A percentile compares a stretch with the other conserved stretches of the same genome.
These are phyloP conservation scores for Cepaea nemoralis DNA, from an alignment of 1,140 invertebrate genomes.

Conservation along the genomic window DNA sequence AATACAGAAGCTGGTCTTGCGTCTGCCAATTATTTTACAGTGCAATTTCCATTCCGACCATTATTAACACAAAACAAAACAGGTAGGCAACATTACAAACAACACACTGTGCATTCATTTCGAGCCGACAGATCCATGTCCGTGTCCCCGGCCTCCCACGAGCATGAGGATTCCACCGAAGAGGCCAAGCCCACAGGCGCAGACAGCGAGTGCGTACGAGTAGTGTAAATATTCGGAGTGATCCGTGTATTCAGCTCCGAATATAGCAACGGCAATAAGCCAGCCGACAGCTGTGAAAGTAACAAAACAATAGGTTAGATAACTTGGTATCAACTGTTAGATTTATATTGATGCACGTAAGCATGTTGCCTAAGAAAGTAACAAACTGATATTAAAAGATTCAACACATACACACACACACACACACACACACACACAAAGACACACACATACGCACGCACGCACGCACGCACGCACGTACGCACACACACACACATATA, in stretches of 20 bases:
- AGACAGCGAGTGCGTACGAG: slow-evolving; percentile 43
- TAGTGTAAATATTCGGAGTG: slow-evolving; percentile 17
- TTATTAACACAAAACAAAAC: too few relatives aligned
- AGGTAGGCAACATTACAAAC: too few relatives aligned
- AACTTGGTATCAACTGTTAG: not conserved
- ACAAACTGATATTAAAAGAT: too few relatives aligned
- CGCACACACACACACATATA: too few relatives aligned
- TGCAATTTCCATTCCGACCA: too few relatives aligned
- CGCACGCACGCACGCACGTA: too few relatives aligned
- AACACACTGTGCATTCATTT: not conserved
- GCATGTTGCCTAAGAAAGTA: too few relatives aligned
- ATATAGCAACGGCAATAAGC: slow-evolving; percentile 43
- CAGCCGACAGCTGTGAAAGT: slow-evolving; percentile 38
- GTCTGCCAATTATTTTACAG: too few relatives aligned
- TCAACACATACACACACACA: too few relatives aligned
- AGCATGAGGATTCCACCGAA: slow-evolving; percentile 35
- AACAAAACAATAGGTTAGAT: not conserved
- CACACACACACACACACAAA: too few relatives aligned
- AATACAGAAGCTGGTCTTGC: too few relatives aligned
- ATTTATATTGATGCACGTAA: not conserved
- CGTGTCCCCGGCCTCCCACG: not conserved
- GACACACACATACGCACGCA: too few relatives aligned
- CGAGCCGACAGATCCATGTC: not conserved
- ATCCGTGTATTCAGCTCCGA: slow-evolving; percentile 23
- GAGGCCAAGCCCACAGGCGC: slow-evolving; percentile 25